These are phyloP conservation scores for Recurvirostra avosetta DNA, from an alignment of 2,113 vertebrate species.

Conservation along the genomic window DNA sequence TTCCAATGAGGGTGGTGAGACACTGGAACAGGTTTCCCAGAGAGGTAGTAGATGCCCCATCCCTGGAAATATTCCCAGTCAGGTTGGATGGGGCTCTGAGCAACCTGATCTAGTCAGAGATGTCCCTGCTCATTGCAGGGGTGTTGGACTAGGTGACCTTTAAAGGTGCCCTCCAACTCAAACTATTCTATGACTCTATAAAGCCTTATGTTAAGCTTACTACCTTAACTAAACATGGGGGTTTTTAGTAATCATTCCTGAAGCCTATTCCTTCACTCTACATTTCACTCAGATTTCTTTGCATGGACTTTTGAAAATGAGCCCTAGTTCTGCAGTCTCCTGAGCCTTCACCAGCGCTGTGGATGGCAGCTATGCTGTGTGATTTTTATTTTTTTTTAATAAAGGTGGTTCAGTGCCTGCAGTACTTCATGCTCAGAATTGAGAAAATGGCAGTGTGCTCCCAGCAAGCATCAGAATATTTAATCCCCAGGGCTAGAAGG, in stretches of 20 bases:
- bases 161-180: neutral
- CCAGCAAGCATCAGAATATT: neutral
- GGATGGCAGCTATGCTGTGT: neutral
- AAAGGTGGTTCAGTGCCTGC: neutral
- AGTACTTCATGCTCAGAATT: slow-evolving; percentile 29
- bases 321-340: neutral
- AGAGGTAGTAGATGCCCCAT: neutral
- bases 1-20: neutral
- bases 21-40: neutral
- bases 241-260: neutral
- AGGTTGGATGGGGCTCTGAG: neutral
- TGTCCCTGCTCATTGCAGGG: neutral
- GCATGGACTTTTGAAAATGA: neutral
- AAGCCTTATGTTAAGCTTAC: neutral
- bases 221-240: neutral
- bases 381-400: neutral
- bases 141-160: neutral
- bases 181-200: neutral
- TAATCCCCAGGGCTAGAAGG: neutral
- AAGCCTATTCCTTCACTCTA: neutral
- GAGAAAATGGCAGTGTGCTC: neutral
- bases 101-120: neutral
- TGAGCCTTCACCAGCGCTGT: neutral
- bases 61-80: neutral
- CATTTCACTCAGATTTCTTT: neutral